phyloP scores from a whole-genome alignment of 2,797 vertebrate genomes.

The Ciconia nigra region DNA sequence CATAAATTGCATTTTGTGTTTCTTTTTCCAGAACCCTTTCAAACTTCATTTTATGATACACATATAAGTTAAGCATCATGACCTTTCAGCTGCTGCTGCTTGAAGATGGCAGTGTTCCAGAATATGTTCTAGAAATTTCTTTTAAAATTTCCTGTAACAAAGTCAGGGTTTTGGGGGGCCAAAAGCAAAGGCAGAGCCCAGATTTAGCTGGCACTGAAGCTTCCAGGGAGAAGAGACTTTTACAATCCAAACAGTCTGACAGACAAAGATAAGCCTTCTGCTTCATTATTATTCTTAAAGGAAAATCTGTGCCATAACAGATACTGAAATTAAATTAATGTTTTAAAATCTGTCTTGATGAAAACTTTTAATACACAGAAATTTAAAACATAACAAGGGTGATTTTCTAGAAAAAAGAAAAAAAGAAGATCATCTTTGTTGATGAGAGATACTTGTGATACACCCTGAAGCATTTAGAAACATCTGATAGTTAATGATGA shows the following conservation, averaged over 20 bases:
- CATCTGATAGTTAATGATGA: background rate
- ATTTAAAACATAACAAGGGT: background rate
- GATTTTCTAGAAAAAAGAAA: background rate
- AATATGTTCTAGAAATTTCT: slow-evolving; percentile 3
- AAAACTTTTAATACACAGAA: background rate
- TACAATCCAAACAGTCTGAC: background rate
- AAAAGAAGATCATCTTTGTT: background rate
- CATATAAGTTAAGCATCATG: background rate
- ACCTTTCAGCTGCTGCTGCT: background rate
- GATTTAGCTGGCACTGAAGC: background rate
- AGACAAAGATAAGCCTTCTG: background rate
- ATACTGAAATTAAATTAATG: background rate
- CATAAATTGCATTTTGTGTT: slow-evolving; percentile 23
- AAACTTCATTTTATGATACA: slow-evolving; percentile 11
- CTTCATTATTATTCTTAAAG: background rate
- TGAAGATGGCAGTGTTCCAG: background rate
- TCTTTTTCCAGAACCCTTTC: slow-evolving; percentile 40
- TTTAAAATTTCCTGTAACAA: background rate
- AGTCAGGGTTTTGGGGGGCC: background rate
- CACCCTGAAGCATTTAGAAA: background rate
- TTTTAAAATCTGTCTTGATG: background rate
- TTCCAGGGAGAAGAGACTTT: background rate
- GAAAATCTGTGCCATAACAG: background rate
- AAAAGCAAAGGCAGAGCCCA: background rate
- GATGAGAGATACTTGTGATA: background rate